A percentile compares a stretch with the other conserved stretches of the same genome.
Conservation (phyloP, 1,140 invertebrate genomes). For the Phenacoccus solenopsis region DNA sequence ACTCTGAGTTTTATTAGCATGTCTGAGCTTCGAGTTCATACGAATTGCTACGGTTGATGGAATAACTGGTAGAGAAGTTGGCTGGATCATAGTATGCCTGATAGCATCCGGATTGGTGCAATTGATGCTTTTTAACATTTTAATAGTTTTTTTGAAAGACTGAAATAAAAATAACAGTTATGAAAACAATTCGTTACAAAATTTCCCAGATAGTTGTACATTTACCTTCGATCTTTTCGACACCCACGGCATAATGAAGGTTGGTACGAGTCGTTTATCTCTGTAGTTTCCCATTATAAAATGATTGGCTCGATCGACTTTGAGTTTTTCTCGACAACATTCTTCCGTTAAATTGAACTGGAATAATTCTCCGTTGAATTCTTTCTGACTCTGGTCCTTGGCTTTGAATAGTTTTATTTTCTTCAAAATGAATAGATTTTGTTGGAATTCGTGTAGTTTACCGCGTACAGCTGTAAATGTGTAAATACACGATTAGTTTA, state of each 20-base stretch:
- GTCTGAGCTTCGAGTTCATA: too few relatives aligned
- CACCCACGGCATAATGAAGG: conserved; percentile 37
- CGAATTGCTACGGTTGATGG: too few relatives aligned
- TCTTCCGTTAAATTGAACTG: conserved; percentile 33
- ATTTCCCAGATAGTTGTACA: background rate
- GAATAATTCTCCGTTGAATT: conserved; percentile 31
- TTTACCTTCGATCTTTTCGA: conserved; percentile 33
- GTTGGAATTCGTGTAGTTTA: conserved; percentile 32
- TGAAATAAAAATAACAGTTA: conserved; percentile 24
- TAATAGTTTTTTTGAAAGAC: conserved; percentile 34
- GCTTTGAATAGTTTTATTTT: conserved; percentile 34
- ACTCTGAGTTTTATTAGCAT: too few relatives aligned
- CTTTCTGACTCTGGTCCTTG: conserved; percentile 26
- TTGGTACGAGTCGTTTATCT: conserved; percentile 34
- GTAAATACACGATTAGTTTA: background rate
- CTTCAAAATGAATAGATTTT: conserved; percentile 33
- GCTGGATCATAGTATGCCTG: conserved; percentile 24
- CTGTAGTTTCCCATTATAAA: conserved; percentile 39
- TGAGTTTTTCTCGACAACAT: conserved; percentile 33
- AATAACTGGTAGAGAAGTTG: too few relatives aligned
- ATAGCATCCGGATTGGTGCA: conserved; percentile 33
- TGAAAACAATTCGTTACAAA: too few relatives aligned
- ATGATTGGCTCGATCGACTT: conserved; percentile 28
- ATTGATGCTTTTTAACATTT: conserved; percentile 35
- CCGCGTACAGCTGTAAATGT: conserved; percentile 34